phyloP scores from a whole-genome alignment of 2,797 vertebrate genomes.

The Knipowitschia caucasica region DNA sequence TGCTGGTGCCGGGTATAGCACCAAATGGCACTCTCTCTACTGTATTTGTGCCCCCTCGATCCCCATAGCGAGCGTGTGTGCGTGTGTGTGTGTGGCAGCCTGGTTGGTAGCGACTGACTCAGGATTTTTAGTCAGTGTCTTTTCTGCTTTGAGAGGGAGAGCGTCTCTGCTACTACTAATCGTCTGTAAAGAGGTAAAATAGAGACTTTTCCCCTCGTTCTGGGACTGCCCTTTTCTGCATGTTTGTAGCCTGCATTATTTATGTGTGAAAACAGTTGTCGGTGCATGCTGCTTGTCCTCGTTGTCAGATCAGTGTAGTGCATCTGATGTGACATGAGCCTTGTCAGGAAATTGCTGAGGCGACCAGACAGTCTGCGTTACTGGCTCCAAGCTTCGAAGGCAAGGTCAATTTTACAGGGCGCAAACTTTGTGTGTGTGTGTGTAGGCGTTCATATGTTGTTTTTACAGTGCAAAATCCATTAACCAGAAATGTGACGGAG shows the following conservation, averaged over 20 bases:
- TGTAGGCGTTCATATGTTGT: constrained; percentile 14
- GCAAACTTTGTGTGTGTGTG: constrained; percentile 16
- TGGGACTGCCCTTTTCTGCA: not conserved
- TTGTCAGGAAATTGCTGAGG: constrained; percentile 41
- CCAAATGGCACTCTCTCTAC: constrained; percentile 50
- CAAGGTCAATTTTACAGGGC: constrained; percentile 16
- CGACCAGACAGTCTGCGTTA: constrained; percentile 28
- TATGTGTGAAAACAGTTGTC: constrained; percentile 5
- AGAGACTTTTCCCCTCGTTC: constrained; percentile 19
- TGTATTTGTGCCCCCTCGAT: constrained; percentile 44
- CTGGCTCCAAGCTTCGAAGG: constrained; percentile 17
- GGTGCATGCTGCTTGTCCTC: constrained; percentile 17
- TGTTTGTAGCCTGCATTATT: not conserved
- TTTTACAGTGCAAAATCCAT: not conserved
- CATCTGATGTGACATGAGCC: constrained; percentile 39
- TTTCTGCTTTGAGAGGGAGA: constrained; percentile 41
- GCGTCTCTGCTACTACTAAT: constrained; percentile 29
- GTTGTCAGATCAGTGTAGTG: constrained; percentile 14
- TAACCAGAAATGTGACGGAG: not conserved
- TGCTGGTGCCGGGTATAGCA: constrained; percentile 50
- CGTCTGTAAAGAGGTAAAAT: constrained; percentile 51
- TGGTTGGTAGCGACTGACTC: constrained; percentile 42
- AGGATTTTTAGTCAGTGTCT: constrained; percentile 52
- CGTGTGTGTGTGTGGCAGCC: constrained; percentile 21
- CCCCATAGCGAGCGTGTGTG: constrained; percentile 26